Evolutionary conservation across 2,888 invertebrate species (phyloP).

Genomic region (Lepidocyrtoides sp.): DNA sequence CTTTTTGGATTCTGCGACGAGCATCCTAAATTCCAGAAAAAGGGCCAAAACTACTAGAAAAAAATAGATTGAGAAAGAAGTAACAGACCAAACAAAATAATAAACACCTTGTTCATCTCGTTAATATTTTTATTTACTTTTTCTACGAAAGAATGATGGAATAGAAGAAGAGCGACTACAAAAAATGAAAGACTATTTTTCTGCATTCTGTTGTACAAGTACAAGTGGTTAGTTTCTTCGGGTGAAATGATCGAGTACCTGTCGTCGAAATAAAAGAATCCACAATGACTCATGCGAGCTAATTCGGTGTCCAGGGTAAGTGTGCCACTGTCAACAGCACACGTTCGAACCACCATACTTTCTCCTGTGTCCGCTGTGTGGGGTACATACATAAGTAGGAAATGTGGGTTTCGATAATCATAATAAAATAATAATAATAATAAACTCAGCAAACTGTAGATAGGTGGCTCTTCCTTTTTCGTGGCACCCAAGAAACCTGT

Average conservation of each 20-base stretch:
- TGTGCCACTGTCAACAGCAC: slow-evolving; percentile 88
- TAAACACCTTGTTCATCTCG: not conserved
- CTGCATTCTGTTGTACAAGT: not conserved
- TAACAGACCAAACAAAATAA: not conserved
- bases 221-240: slow-evolving; percentile 3
- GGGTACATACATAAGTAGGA: slow-evolving; percentile 52
- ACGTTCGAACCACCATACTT: slow-evolving; percentile 87
- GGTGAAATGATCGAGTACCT: slow-evolving; percentile 83
- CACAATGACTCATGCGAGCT: slow-evolving; percentile 88
- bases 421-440: not conserved
- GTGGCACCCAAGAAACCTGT: no score
- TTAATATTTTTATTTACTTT: no score
- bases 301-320: slow-evolving; percentile 88
- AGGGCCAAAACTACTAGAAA: not conserved
- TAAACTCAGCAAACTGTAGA: no score
- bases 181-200: not conserved
- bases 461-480: no score
- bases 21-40: no score
- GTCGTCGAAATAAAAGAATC: slow-evolving; percentile 87
- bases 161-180: not conserved
- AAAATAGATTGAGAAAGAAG: not conserved
- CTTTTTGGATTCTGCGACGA: no score
- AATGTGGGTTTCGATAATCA: not conserved
- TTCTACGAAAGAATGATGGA: not conserved
- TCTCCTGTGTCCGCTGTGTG: slow-evolving; percentile 86